Evolutionary conservation across 2,797 vertebrate species (phyloP), one percentile per base, ranked within the genome.

Genomic region (Chelmon rostratus): DNA sequence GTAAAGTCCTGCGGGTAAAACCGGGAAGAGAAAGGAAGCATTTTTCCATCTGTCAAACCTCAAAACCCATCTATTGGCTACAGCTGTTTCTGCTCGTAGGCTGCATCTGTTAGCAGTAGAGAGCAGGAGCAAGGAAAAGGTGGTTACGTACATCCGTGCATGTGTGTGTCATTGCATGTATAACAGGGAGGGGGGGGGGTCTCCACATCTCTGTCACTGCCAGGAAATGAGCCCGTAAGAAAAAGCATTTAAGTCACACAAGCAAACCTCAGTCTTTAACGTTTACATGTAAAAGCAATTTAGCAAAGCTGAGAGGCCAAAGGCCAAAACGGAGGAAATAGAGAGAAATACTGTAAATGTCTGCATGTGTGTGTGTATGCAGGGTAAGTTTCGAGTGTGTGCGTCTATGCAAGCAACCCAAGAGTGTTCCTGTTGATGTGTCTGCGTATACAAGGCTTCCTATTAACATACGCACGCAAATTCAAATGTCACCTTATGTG

Each of bases 41-140:
- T 63, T 79, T 86, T 86, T 90, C 76, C 84, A 84, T 85, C 79
- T 78, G 86, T 72, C 85, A 85, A 73, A 89, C 81, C 85, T 85
- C 78, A 75, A 84, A 86, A 67, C 74, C 74, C 62, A 52, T 84
- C 65, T 62, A 61, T 65, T 7, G 2, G 40, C 53, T 63, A 23
- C 86, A 89, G 86, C 78, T 90, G 86, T 73, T 90, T 87, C 81
- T 76, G 66, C 80, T 88, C 79, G 70, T 19, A 25, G 5, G 3
- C 49, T 50, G 70, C 65, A 25, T 82, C 81, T 83, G 79, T 59
- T 81, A 40, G 57, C 28, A 66, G 65, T 33, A 73, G 49, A 71
- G 58, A 49, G 46, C 31, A 28, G 19, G 49, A 68, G 52, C 21
- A 13, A 13, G 16, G 53, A 49, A 61, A 71, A 76, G 52, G 42